Percentiles rank a stretch among this genome's conserved stretches.
Conservation (phyloP, 2,113 vertebrate species). For the Psephotus haematonotus region DNA sequence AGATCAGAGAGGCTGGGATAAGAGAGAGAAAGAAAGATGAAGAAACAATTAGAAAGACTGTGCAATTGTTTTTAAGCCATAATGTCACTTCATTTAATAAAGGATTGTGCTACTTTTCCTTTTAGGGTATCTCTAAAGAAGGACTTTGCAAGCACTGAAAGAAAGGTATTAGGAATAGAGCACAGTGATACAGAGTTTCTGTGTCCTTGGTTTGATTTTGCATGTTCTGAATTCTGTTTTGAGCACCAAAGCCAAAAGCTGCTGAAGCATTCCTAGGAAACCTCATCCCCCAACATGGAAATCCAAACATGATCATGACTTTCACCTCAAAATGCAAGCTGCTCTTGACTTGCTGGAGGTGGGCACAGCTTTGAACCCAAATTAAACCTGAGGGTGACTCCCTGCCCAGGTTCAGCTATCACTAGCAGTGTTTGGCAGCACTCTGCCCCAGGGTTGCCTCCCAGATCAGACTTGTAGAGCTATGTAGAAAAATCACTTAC, state of each 20-base stretch:
- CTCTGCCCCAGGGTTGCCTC: not conserved
- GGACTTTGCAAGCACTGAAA: not conserved
- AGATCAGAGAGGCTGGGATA: not conserved
- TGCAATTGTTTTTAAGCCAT: not conserved
- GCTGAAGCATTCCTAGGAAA: not conserved
- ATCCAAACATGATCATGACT: not conserved
- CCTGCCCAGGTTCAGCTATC: not conserved
- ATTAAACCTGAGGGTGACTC: not conserved
- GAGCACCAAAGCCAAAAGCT: not conserved
- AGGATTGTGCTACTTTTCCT: not conserved
- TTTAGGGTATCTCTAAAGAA: not conserved
- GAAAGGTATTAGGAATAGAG: not conserved
- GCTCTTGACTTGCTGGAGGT: not conserved
- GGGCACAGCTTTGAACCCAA: not conserved
- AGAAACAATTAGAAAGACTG: not conserved
- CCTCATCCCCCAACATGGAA: accelerated
- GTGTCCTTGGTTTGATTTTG: not conserved
- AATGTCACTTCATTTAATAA: not conserved
- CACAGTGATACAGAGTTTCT: not conserved
- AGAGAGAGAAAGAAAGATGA: not conserved
- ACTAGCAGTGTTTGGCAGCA: not conserved
- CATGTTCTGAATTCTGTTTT: not conserved
- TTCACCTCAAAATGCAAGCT: not conserved
- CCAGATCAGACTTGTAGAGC: not conserved
- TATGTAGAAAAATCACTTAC: not conserved